A percentile compares a stretch with the other conserved stretches of the same genome.
phyloP scores from a whole-genome alignment of 1,140 invertebrate species.

The Trichonephila clavata region DNA sequence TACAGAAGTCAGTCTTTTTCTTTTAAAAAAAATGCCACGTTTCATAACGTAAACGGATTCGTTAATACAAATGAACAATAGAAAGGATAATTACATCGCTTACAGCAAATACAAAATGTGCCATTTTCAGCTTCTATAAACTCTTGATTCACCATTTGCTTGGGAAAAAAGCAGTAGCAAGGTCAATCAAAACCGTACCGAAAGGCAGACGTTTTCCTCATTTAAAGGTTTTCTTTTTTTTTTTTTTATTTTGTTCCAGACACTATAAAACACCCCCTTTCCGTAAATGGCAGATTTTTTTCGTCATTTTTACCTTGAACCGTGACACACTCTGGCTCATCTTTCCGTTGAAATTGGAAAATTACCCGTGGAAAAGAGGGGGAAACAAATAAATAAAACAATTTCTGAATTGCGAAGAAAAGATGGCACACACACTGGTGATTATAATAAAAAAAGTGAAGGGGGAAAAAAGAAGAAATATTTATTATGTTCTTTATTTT shows the following conservation, averaged over 20 bases:
- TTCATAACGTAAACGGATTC: too few species aligned
- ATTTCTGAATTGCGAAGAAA: conserved; percentile 27
- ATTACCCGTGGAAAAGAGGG: conserved; percentile 23
- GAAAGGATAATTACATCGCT: neutral
- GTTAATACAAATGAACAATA: too few species aligned
- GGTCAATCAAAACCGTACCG: conserved; percentile 23
- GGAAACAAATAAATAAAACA: conserved; percentile 10
- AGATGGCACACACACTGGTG: neutral
- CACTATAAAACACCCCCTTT: conserved; percentile 40
- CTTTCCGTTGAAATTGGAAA: conserved; percentile 41
- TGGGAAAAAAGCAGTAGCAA: conserved; percentile 31
- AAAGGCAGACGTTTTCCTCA: conserved; percentile 26
- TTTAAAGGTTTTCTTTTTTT: conserved; percentile 11
- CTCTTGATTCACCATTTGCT: conserved; percentile 26
- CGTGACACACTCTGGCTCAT: conserved; percentile 25
- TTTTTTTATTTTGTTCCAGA: conserved; percentile 4
- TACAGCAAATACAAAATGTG: neutral
- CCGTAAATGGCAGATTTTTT: conserved; percentile 38
- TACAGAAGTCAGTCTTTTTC: too few species aligned
- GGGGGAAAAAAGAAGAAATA: neutral
- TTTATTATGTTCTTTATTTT: neutral
- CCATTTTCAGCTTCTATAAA: conserved; percentile 27
- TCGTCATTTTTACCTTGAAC: conserved; percentile 34
- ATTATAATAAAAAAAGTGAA: neutral
- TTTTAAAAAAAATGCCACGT: too few species aligned